These are phyloP conservation scores for Chaenogobius annularis DNA, from an alignment of 2,113 vertebrate genomes.

Conservation along the genomic window DNA sequence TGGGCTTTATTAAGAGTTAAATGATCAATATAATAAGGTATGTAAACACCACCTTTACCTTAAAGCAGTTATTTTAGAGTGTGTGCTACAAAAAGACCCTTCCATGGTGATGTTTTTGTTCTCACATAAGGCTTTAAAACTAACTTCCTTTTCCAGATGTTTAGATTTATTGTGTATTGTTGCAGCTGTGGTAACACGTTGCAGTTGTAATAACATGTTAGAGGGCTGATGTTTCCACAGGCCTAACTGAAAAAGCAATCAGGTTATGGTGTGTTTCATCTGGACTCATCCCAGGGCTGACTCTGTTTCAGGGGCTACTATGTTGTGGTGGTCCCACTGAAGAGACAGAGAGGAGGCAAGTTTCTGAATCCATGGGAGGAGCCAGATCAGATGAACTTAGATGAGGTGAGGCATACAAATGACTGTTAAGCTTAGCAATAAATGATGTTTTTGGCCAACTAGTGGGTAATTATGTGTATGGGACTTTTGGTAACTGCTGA, in stretches of 20 bases:
- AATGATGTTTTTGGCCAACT: conserved; percentile 7
- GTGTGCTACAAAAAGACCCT: conserved; percentile 12
- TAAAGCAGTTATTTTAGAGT: not conserved
- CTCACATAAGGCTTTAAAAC: conserved; percentile 6
- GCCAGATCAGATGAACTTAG: conserved; percentile 97
- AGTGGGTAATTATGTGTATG: not conserved
- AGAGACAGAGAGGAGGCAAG: conserved; percentile 92
- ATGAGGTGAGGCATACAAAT: conserved; percentile 83
- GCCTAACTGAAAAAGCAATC: conserved; percentile 11
- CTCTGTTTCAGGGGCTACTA: conserved; percentile 88
- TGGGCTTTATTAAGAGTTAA: too few species aligned
- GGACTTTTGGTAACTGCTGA: not conserved
- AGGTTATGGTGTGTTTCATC: not conserved
- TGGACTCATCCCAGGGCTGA: conserved; percentile 12
- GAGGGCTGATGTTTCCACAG: not conserved
- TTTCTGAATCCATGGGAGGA: conserved; percentile 92
- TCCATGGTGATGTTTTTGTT: conserved; percentile 10
- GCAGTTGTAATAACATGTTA: conserved; percentile 6
- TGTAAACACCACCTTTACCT: not conserved
- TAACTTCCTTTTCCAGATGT: conserved; percentile 5
- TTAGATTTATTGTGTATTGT: conserved; percentile 6
- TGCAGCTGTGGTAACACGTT: conserved; percentile 11
- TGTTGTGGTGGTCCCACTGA: conserved; percentile 95
- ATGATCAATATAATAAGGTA: too few species aligned
- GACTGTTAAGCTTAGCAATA: not conserved